Evolutionary conservation across 2,113 vertebrate genomes (phyloP), one percentile per base, ranked within the genome.

Genomic region (Pterophyllum scalare): DNA sequence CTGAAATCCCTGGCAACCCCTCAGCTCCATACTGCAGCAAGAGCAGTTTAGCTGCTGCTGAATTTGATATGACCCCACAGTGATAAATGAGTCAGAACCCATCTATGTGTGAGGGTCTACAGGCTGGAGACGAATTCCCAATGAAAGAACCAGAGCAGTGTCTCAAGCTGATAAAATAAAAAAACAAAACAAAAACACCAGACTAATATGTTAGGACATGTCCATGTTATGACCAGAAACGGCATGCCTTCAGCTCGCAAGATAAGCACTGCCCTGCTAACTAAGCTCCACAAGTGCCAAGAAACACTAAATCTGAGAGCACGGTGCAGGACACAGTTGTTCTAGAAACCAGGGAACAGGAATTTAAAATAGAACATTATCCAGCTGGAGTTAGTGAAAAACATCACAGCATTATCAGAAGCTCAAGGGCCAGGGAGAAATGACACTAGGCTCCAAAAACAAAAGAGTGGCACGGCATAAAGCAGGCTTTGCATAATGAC

Each of bases 241-340:
- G 33, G 26, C 58, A 61, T 52, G 59, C 59, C 40, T 78, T 31
- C 19, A 52, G 13, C 9, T 28, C 17, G 61, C 76, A 78, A 62
- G 59, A 78, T 60, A 38, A 17, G 67, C 67, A 28, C 58, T 20
- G 28, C 22, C 20, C 40, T 60, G 3, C 31, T 75, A 24, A 52
- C 40, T 56, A 59, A 75, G 67, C 40, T 26, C 17, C 31, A 62
- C 58, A 56, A 20, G 6, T 65, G 28, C 52, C 49, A 64, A 67
- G 59, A 62, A 62, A 62, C 40, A 61, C 40, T 78, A 38, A 77
- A 60, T 19, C 67, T 62, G 26, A 61, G 76, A 62, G 40, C 59
- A 22, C 7, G 9, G 76, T 46, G 24, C 17, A 77, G 43, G 26
- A 61, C 26, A 31, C 24, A 40, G 56, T 72, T 33, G 35, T 26